A percentile compares a stretch with the other conserved stretches of the same genome.
Conservation (phyloP, 1,140 invertebrate genomes). For the Papilio aristodemus region DNA sequence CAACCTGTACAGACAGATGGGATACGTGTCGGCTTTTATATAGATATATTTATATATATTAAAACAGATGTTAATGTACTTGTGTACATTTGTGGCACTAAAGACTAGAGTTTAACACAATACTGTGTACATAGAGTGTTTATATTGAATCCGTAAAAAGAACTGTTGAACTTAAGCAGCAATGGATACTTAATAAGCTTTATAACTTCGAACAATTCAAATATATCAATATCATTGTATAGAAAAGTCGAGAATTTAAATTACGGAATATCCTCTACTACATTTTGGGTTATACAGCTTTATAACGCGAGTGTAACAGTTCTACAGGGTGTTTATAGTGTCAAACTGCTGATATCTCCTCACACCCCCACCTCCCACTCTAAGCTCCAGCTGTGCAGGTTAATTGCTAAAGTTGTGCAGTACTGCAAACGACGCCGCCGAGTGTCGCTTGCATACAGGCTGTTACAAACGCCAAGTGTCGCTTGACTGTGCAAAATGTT, state of each 20-base stretch:
- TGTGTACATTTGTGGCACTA: neutral
- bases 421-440: constrained; percentile 1
- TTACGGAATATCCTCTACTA: too few relatives aligned
- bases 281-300: too few relatives aligned
- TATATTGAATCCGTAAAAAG: neutral
- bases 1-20: constrained; percentile 8
- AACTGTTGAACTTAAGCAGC: neutral
- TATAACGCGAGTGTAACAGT: too few relatives aligned
- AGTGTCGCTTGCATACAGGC: neutral
- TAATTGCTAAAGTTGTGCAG: constrained; percentile 6
- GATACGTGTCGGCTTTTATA: constrained; percentile 8
- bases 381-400: constrained; percentile 3
- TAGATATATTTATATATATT: neutral
- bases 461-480: neutral
- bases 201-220: too few relatives aligned
- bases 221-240: too few relatives aligned
- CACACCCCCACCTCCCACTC: neutral
- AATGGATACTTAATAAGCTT: neutral
- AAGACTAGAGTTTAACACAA: neutral
- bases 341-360: neutral
- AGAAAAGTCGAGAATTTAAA: too few relatives aligned
- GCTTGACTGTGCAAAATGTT: neutral
- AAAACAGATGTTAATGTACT: neutral
- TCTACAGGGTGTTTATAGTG: constrained; percentile 2
- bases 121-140: neutral